Base-by-base conservation (phyloP, 2,113 vertebrate genomes). In the Amblyornis subalaris region DNA sequence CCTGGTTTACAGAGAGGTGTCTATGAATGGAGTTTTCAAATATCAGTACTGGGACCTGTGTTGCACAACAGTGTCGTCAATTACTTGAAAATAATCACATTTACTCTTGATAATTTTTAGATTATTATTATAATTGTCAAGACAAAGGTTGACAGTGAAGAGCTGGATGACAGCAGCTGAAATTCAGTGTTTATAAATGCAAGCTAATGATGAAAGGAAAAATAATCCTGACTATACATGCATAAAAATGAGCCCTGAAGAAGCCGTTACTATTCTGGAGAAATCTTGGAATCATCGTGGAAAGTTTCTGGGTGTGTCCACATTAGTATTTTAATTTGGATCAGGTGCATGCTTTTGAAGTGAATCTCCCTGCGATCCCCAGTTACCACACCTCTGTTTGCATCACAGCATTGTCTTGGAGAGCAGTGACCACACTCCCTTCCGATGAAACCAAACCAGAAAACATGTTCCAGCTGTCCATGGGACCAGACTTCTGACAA, bases 301-400 rank as follows among this genome's bases (percentile, higher is more conserved):
- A 76, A 90, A 84, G n/a, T 53, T 93, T 93, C 61, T 65, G 90
- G 78, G 82, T 91, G 78, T 93, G 82, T 61, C 81, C 54, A 22
- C 0, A 0, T 61, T 23, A 51, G 24, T 77, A 35, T 91, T 95
- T 90, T 60, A 69, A 61, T 90, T 69, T 95, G 90, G 71, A 83
- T 94, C 90, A 85, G 42, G 29, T 79, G 58, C 1, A 1, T 58
- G 78, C 75, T 83, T 93, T 79, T 76, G 62, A 85, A 88, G 78
- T 79, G 85, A 85, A 42, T 72, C 66, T 93, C 40, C n/a, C 40
- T 38, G 25, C 44, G 70, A 67, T 80, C 36, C 36, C 44, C 61
- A 7, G 19, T 35, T 71, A 35, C 61, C 48, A 48, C 58, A 45
- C 51, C 33, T 50, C 28, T 5, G 1, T 61, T 66, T 73, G 69